These are phyloP conservation scores for Hyaena hyaena DNA, from an alignment of 2,113 vertebrate species.

Conservation along the genomic window DNA sequence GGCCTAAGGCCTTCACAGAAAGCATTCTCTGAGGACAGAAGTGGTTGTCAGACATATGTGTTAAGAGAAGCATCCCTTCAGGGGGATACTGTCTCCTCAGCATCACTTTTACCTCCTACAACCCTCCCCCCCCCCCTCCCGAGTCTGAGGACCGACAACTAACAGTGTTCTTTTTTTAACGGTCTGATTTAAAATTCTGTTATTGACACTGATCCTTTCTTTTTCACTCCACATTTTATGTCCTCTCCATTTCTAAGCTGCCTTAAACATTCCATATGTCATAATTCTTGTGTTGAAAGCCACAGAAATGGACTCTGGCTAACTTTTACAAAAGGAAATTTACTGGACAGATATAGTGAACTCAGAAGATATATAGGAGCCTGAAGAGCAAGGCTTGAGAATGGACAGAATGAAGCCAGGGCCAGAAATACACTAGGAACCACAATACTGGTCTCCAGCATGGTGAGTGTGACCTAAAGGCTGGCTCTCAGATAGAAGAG, in stretches of 20 bases:
- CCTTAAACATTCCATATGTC: constrained; percentile 24
- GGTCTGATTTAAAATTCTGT: constrained; percentile 47
- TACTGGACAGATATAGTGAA: not conserved
- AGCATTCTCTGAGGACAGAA: not conserved
- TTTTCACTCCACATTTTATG: constrained; percentile 31
- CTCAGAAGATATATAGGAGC: not conserved
- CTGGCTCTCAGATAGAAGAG: not conserved
- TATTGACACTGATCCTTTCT: constrained; percentile 37
- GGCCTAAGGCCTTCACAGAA: not conserved
- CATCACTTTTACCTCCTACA: not conserved
- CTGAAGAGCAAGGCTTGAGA: not conserved
- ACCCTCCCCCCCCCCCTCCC: not conserved
- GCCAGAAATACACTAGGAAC: not conserved
- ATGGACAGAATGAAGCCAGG: not conserved
- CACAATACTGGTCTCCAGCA: not conserved
- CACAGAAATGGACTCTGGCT: not conserved
- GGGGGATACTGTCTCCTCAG: not conserved
- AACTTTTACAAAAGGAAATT: constrained; percentile 31
- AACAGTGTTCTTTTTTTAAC: constrained; percentile 12
- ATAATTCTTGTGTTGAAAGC: constrained; percentile 33
- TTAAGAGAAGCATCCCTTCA: not conserved
- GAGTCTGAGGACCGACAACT: not conserved
- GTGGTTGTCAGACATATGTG: not conserved
- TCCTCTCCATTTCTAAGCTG: constrained; percentile 38
- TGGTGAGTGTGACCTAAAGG: not conserved